phyloP scores from a whole-genome alignment of 1,140 invertebrate genomes.

The Bacillus rossius region DNA sequence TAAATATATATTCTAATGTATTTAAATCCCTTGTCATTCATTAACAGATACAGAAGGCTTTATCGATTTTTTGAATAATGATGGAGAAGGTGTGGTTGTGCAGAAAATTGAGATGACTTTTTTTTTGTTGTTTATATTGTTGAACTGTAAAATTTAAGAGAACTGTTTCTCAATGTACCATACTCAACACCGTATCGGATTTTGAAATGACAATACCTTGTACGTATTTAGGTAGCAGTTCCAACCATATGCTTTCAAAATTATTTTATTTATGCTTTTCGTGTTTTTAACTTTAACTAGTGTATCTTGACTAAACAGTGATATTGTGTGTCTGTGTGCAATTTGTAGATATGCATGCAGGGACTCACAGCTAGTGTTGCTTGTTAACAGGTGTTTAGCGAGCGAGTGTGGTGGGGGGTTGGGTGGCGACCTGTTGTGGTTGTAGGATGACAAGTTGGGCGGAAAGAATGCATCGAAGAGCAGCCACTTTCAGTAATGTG shows the following conservation, averaged over 20 bases:
- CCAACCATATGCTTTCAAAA: too few species aligned
- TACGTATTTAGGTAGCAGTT: neutral
- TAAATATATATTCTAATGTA: too few species aligned
- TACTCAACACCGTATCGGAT: neutral
- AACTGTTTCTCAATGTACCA: neutral
- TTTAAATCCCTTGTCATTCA: too few species aligned
- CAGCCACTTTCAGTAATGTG: conserved; percentile 81
- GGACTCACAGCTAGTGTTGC: too few species aligned
- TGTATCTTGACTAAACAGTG: too few species aligned
- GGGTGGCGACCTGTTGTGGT: neutral
- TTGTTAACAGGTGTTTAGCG: too few species aligned
- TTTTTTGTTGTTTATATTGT: conserved; percentile 7
- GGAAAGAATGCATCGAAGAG: conserved; percentile 80
- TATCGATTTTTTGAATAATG: conserved; percentile 20
- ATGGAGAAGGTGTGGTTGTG: conserved; percentile 22
- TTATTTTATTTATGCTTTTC: too few species aligned
- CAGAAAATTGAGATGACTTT: conserved; percentile 10
- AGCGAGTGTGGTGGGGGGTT: conserved; percentile 2
- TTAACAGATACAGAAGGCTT: too few species aligned
- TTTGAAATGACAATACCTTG: conserved; percentile 5
- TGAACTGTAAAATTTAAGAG: neutral
- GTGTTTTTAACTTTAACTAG: too few species aligned
- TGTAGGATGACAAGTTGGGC: conserved; percentile 81
- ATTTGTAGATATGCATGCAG: too few species aligned
- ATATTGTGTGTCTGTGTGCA: too few species aligned